Evolutionary conservation across 2,888 invertebrate species (phyloP), one percentile per base, ranked within the genome.

Genomic region (Lasioglossum villosulum): DNA sequence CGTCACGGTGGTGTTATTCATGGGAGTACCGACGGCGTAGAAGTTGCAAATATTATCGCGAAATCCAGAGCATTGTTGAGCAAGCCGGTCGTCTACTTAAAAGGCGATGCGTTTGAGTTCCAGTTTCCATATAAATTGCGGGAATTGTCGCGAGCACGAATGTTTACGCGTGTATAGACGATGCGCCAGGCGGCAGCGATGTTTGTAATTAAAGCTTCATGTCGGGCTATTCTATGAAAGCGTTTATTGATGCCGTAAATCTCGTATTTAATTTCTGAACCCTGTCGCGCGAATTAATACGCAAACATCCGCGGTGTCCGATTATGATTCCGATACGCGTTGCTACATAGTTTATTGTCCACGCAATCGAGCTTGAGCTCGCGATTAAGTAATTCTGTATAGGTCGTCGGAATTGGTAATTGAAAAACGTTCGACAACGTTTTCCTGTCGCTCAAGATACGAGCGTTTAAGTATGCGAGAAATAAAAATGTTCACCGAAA

Each of bases 301-400:
- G 63, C 63, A 23, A 1, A 37, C 68, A 4, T 37, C 37, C 37
- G 68, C 63, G 63, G 30, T 16, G 30, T 19, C 19, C 8, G 37
- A 12, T 68, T 37, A 23, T 37, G 37, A 68, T 37, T 12, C 19
- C 37, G 37, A 23, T 19, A 14, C 8, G n/a, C 16, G 3, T 72
- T 10, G 48, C 34, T 6, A 48, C 72, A 37, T 37, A 10, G 37
- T 39, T 42, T 30, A 45, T 16, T 34, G 27, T 45, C 0, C 42
- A 30, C 52, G n/a, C 14, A 66, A 72, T 75, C 16, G 45, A 23
- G 16, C 19, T n/a, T 27, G 16, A 14, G 3, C 8, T 39, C 59
- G 48, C 59, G 66, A 80, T 68, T 75, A 66, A 79, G 66, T 71
- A 75, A 68, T 1, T 45, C n/a, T 3, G 10, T 4, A 56, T 34